A percentile compares a stretch with the other conserved stretches of the same genome.
Conservation (phyloP, 2,888 invertebrate genomes). For the Xanthia icteritia region DNA sequence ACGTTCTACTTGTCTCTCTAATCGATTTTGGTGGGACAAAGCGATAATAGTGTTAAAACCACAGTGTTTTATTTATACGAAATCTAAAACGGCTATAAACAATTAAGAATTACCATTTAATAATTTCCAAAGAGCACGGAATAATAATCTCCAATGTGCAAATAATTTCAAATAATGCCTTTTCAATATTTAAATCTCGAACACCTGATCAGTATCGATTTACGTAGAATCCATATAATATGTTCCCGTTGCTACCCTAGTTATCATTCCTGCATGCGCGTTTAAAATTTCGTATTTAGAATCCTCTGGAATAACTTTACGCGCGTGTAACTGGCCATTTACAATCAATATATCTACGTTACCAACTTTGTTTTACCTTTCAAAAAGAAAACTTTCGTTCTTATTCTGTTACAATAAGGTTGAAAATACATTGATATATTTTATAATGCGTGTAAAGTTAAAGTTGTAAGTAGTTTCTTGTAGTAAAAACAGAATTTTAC, state of each 20-base stretch:
- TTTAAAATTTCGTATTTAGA: slow-evolving; percentile 68
- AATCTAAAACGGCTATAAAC: not conserved
- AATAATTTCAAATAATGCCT: not conserved
- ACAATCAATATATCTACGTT: slow-evolving; percentile 62
- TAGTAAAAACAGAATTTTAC: slow-evolving; percentile 73
- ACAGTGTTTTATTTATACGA: not conserved
- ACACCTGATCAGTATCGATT: slow-evolving; percentile 45
- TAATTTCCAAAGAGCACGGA: not conserved
- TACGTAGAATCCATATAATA: slow-evolving; percentile 47
- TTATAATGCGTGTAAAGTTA: slow-evolving; percentile 1
- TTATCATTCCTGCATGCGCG: slow-evolving; percentile 55
- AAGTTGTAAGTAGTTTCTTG: slow-evolving; percentile 57
- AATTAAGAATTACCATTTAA: not conserved
- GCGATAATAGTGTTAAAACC: not conserved
- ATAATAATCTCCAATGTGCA: not conserved
- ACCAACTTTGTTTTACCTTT: slow-evolving; percentile 21
- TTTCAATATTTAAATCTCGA: slow-evolving; percentile 20
- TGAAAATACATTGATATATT: slow-evolving; percentile 29
- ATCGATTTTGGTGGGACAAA: not conserved
- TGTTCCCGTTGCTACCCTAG: slow-evolving; percentile 57
- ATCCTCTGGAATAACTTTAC: slow-evolving; percentile 64
- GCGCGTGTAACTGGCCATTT: slow-evolving; percentile 64
- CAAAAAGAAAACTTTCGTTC: not conserved
- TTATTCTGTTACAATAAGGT: slow-evolving; percentile 27
- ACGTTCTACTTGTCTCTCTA: too few relatives aligned